Conservation (phyloP, 2,797 vertebrate species). For the Eptatretus atami region DNA sequence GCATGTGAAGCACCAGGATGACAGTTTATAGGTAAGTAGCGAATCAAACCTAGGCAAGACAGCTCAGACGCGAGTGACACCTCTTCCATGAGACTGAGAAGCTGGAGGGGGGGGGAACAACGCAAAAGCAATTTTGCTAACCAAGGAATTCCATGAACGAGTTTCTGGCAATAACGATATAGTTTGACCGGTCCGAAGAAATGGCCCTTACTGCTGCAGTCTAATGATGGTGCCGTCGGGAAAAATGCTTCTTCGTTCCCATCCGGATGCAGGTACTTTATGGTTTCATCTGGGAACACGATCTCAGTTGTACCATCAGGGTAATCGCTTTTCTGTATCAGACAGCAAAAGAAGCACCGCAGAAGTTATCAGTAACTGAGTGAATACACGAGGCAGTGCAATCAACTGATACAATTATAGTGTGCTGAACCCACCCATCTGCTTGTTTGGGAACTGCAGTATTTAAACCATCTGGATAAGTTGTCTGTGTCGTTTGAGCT, state of each 20-base stretch:
- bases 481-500: conserved; percentile 56
- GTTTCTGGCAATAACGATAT: background rate
- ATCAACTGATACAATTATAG: background rate
- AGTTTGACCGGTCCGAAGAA: background rate
- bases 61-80: too few relatives aligned
- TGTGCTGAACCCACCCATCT: conserved; percentile 33
- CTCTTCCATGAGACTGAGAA: too few relatives aligned
- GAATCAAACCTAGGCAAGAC: too few relatives aligned
- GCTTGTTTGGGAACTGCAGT: conserved; percentile 62
- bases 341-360: too few relatives aligned
- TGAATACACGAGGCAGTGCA: conserved; percentile 2
- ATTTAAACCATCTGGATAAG: conserved; percentile 56
- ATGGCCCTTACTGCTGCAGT: conserved; percentile 27
- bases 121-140: too few relatives aligned
- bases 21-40: too few relatives aligned
- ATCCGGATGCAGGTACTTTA: conserved; percentile 44
- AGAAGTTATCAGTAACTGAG: background rate
- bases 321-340: conserved; percentile 51
- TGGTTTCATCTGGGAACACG: conserved; percentile 58
- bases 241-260: conserved; percentile 58
- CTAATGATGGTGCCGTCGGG: conserved; percentile 55
- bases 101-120: too few relatives aligned
- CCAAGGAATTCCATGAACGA: background rate
- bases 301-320: conserved; percentile 77
- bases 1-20: too few relatives aligned